A percentile compares a stretch with the other conserved stretches of the same genome.
Conservation (phyloP, 2,113 vertebrate species). For the Microcebus jonahi region DNA sequence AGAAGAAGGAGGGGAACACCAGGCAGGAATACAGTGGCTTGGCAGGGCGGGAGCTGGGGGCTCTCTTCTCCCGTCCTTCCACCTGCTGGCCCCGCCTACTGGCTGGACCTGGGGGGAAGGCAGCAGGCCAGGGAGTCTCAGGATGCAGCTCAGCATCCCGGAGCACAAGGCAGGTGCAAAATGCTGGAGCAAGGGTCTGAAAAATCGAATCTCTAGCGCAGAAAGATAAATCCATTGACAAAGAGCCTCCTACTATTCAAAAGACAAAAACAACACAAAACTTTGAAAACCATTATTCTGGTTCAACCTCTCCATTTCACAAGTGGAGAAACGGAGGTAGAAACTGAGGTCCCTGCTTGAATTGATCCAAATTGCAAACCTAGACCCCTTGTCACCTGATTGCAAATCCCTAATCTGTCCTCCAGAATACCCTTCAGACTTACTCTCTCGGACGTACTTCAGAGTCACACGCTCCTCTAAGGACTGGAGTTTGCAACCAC, state of each 20-base stretch:
- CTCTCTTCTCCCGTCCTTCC: too few species aligned
- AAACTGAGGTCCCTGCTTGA: neutral
- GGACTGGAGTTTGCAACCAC: constrained; percentile 74
- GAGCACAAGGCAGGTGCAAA: neutral
- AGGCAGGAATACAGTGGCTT: neutral
- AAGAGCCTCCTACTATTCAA: neutral
- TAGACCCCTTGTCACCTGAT: neutral
- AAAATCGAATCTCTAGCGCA: neutral
- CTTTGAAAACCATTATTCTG: neutral
- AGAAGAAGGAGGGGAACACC: neutral
- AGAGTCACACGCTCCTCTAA: constrained; percentile 64
- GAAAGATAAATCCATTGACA: neutral
- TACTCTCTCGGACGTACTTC: constrained; percentile 34
- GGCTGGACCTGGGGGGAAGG: neutral
- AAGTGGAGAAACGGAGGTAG: neutral
- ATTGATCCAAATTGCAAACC: neutral
- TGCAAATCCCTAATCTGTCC: constrained; percentile 44
- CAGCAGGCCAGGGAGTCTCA: neutral
- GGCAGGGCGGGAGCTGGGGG: neutral
- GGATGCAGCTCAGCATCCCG: neutral
- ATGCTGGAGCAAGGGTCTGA: neutral
- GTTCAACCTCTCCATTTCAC: neutral
- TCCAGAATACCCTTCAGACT: constrained; percentile 60
- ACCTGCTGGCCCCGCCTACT: neutral
- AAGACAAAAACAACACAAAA: neutral